Evolutionary conservation across 2,888 invertebrate species (phyloP).

Genomic region (Melinopterus prodromus): DNA sequence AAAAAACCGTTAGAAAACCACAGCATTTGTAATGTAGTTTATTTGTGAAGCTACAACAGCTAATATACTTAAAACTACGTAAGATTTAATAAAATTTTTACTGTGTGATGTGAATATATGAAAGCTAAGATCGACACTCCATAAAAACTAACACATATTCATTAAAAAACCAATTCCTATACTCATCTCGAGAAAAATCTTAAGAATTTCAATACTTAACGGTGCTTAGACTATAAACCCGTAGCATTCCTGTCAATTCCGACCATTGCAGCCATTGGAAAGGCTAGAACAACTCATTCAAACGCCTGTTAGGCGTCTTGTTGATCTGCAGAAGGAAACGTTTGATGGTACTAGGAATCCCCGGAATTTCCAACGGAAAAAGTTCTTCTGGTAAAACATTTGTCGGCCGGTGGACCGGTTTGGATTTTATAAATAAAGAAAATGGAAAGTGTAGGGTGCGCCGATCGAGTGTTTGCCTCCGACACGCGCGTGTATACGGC

Average conservation of each 20-base stretch:
- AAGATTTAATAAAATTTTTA: background rate
- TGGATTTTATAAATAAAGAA: constrained; percentile 21
- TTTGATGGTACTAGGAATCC: background rate
- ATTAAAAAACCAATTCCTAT: background rate
- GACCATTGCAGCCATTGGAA: background rate
- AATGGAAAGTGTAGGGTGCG: constrained; percentile 12
- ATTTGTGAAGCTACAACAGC: too few relatives aligned
- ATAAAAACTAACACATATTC: background rate
- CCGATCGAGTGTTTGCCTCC: background rate
- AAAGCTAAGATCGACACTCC: background rate
- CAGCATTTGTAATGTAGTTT: too few relatives aligned
- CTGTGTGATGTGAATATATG: too few relatives aligned
- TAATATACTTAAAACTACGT: background rate
- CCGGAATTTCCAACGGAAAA: background rate
- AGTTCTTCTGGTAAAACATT: constrained; percentile 14
- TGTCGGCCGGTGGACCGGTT: background rate
- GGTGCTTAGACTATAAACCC: background rate
- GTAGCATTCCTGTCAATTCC: background rate
- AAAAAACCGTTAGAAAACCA: too few relatives aligned
- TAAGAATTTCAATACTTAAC: background rate
- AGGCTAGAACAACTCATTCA: background rate
- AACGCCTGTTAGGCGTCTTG: background rate
- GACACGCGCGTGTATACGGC: background rate
- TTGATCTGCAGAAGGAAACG: background rate
- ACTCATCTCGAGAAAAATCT: background rate